Conservation (phyloP, 1,140 invertebrate species). For the Drosophila micromelanica region DNA sequence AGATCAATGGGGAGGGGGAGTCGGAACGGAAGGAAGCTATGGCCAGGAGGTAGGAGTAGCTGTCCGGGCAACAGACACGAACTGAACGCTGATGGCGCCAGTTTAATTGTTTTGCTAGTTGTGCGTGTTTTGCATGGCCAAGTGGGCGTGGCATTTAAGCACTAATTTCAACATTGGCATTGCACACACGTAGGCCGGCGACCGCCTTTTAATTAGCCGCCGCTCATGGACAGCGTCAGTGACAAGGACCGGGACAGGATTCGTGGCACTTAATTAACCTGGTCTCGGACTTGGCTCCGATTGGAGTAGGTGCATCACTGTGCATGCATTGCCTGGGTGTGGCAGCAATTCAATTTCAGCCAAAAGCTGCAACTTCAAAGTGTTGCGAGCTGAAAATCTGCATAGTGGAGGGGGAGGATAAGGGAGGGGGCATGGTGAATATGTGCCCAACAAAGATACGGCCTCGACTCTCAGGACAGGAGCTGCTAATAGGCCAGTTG, state of each 20-base stretch:
- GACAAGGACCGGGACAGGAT: slow-evolving; percentile 11
- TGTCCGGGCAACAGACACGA: neutral
- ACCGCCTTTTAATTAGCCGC: slow-evolving; percentile 74
- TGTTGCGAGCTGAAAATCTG: neutral
- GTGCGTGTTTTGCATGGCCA: slow-evolving; percentile 73
- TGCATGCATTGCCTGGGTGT: slow-evolving; percentile 12
- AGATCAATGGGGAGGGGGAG: neutral
- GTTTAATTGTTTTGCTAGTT: slow-evolving; percentile 69
- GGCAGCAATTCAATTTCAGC: slow-evolving; percentile 45
- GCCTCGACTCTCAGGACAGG: no score
- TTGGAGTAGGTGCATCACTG: slow-evolving; percentile 8
- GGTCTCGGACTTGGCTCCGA: slow-evolving; percentile 8
- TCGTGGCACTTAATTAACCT: slow-evolving; percentile 63
- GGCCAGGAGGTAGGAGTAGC: slow-evolving; percentile 43
- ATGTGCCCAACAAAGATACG: no score
- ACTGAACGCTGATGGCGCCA: slow-evolving; percentile 34
- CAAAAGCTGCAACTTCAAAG: slow-evolving; percentile 13
- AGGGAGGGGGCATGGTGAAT: no score
- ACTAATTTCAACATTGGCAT: slow-evolving; percentile 68
- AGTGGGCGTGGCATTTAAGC: slow-evolving; percentile 16
- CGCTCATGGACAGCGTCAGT: slow-evolving; percentile 21
- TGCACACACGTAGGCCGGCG: slow-evolving; percentile 61
- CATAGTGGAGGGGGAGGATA: no score
- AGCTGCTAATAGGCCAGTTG: no score
- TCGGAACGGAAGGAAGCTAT: slow-evolving; percentile 14